Percentiles rank a stretch among this genome's conserved stretches.
These are phyloP conservation scores for Cebus imitator DNA, from an alignment of 2,113 vertebrate species.

Conservation along the genomic window DNA sequence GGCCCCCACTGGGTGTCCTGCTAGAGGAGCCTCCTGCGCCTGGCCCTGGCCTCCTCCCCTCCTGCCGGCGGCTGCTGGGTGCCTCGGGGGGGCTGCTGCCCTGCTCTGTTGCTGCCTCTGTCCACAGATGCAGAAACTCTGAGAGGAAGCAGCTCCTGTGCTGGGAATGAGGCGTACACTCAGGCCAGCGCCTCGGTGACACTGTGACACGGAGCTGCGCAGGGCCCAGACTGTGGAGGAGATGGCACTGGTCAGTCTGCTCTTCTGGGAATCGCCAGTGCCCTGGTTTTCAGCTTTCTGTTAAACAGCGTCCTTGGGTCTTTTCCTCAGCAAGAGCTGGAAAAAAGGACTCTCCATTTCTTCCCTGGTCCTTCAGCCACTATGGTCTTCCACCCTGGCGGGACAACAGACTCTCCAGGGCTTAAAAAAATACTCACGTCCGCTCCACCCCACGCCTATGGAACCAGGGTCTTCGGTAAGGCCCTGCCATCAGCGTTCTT, in stretches of 20 bases:
- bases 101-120: accelerated
- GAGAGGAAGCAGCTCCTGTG: neutral
- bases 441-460: neutral
- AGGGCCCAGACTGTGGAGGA: neutral
- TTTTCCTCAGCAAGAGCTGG: neutral
- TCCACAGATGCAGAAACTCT: neutral
- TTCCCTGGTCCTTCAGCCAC: neutral
- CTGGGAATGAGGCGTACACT: neutral
- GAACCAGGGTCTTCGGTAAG: too few relatives aligned
- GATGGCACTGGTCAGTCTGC: neutral
- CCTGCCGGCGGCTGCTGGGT: too few relatives aligned
- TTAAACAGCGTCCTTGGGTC: neutral
- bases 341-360: neutral
- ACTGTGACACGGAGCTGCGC: too few relatives aligned
- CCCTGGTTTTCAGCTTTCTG: neutral
- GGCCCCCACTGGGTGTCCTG: accelerated
- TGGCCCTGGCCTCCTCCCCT: accelerated
- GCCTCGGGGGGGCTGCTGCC: neutral
- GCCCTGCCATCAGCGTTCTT: neutral
- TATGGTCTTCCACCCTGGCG: neutral
- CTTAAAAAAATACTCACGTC: neutral
- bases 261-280: neutral
- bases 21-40: too few relatives aligned
- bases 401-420: accelerated
- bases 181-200: neutral